phyloP scores from a whole-genome alignment of 2,113 vertebrate genomes.

The Silurus asotus region DNA sequence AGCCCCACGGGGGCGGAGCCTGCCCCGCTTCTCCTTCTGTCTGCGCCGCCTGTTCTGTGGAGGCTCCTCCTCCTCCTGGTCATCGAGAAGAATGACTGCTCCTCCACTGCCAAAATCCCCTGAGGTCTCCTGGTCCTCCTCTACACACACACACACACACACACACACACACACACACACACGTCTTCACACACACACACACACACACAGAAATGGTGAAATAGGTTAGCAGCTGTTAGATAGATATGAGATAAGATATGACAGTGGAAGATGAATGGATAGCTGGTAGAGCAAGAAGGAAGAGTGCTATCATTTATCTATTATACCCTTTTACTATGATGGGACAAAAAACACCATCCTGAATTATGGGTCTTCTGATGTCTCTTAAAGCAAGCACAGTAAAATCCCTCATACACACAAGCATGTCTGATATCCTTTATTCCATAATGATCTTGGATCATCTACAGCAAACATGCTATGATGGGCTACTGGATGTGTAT shows the following conservation, averaged over 20 bases:
- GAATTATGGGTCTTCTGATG: constrained; percentile 31
- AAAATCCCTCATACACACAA: constrained; percentile 3
- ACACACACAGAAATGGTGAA: constrained; percentile 16
- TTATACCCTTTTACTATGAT: constrained; percentile 42
- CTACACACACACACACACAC: constrained; percentile 41
- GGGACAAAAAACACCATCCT: constrained; percentile 18
- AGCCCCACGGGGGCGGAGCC: constrained; percentile 81
- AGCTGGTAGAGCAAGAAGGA: constrained; percentile 12
- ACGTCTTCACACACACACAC: constrained; percentile 38
- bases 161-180: constrained; percentile 25
- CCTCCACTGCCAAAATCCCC: constrained; percentile 92
- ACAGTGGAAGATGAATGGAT: constrained; percentile 25
- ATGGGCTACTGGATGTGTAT: neutral
- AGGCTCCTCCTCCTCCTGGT: constrained; percentile 87
- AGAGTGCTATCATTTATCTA: constrained; percentile 44
- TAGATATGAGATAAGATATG: constrained; percentile 16
- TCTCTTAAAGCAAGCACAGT: constrained; percentile 17
- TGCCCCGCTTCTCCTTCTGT: constrained; percentile 82
- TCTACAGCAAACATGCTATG: constrained; percentile 6
- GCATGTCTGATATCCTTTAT: neutral
- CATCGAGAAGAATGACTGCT: constrained; percentile 84
- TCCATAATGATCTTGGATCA: constrained; percentile 2
- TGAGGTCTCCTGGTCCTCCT: constrained; percentile 91
- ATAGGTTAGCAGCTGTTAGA: constrained; percentile 23
- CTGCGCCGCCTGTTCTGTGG: constrained; percentile 70